Evolutionary conservation across 2,797 vertebrate species (phyloP), one percentile per base, ranked within the genome.

Genomic region (Danio aesculapii): DNA sequence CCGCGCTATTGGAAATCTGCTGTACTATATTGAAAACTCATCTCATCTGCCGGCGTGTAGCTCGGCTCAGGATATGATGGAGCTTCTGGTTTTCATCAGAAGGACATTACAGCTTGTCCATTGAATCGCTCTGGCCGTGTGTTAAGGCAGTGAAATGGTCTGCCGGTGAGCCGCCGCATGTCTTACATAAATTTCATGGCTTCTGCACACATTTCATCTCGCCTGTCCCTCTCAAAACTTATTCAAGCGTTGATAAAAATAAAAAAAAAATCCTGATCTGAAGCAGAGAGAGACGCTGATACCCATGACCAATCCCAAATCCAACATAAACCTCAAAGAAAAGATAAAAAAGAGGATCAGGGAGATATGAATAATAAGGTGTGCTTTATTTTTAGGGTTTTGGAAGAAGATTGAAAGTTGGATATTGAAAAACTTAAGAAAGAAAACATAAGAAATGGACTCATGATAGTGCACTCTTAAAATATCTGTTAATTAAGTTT

Each of bases 261-360:
- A 7, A 88, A 91, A 91, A 88, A 92, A 92, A 93, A 92, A 91
- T 90, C 88, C 86, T 90, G 88, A 92, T 93, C 88, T 91, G 89
- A 92, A 91, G 84, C 63, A 84, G 86, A 81, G 86, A 81, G 41
- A 72, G 21, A 84, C 57, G 85, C 85, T 88, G 90, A 90, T 91
- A 91, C 85, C 90, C 66, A 39, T 89, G 89, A 91, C 91, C 91
- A 93, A 94, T 93, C 92, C 90, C 87, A 89, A 91, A 91, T 91
- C 88, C 87, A 93, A 92, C 91, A 90, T 92, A 91, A 90, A 91
- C 92, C 87, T 87, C 21, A 17, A 64, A 81, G 77, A 53, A 72
- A 78, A 75, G 82, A 79, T 62, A 30, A 59, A 53, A 70, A 68
- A 67, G 16, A 75, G 83, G 77, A 81, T 86, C 52, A 76, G 70